These are phyloP conservation scores for Tridacna gigas DNA, from an alignment of 2,888 invertebrate species.

Conservation along the genomic window DNA sequence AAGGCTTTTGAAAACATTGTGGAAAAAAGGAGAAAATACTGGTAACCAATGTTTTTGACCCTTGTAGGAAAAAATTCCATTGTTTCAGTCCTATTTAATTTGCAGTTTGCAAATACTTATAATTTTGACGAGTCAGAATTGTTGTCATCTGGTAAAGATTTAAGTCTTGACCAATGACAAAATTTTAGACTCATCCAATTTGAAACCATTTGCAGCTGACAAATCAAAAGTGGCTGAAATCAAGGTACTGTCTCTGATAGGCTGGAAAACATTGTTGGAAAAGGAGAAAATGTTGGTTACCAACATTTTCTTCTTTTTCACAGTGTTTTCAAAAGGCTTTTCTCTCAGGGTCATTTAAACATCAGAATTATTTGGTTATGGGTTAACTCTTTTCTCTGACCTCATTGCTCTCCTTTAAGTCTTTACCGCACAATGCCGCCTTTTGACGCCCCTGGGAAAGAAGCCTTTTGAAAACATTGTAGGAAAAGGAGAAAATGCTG, in stretches of 20 bases:
- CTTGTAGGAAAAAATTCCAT: neutral
- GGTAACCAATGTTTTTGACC: neutral
- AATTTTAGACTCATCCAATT: neutral
- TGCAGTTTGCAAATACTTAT: too few species aligned
- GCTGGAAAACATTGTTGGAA: neutral
- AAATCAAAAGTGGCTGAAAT: too few species aligned
- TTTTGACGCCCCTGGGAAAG: conserved; percentile 8
- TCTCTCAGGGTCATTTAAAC: neutral
- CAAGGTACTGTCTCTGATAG: neutral
- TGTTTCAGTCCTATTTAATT: too few species aligned
- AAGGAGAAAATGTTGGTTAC: neutral
- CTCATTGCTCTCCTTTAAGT: neutral
- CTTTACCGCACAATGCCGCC: neutral
- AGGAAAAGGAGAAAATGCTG: neutral
- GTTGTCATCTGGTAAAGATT: too few species aligned
- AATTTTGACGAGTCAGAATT: too few species aligned
- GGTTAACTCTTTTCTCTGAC: neutral
- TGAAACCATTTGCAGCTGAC: neutral
- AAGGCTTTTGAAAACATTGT: neutral
- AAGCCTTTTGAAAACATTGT: neutral
- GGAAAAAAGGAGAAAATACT: neutral
- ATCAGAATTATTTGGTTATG: neutral
- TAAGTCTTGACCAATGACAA: too few species aligned
- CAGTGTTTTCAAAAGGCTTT: neutral
- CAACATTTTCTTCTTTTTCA: neutral